A percentile compares a stretch with the other conserved stretches of the same genome.
These are phyloP conservation scores for Dicyrtoma fusca DNA, from an alignment of 2,888 invertebrate genomes.

Conservation along the genomic window DNA sequence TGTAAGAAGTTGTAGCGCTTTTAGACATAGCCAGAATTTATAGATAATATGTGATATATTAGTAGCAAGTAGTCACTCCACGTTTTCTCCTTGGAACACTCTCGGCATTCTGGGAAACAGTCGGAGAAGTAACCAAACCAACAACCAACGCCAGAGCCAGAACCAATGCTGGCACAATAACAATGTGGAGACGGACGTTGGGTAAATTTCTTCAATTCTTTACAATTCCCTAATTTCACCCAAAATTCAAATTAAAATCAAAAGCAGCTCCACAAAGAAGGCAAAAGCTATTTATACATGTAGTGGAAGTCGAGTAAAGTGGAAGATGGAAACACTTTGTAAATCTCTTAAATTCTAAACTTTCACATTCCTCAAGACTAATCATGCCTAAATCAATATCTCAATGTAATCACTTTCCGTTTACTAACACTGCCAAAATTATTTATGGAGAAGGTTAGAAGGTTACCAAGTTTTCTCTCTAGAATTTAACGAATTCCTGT, in stretches of 20 bases:
- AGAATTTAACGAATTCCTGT: not conserved
- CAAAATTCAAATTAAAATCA: not conserved
- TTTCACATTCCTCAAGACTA: slow-evolving; percentile 38
- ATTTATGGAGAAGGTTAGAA: slow-evolving; percentile 2
- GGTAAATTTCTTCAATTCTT: not conserved
- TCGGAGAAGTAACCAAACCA: no score
- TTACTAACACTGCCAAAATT: not conserved
- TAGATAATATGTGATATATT: no score
- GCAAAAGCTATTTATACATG: slow-evolving; percentile 13
- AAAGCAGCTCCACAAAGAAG: not conserved
- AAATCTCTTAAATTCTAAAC: slow-evolving; percentile 2
- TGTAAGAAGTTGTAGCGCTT: not conserved
- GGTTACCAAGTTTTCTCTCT: not conserved
- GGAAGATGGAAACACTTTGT: slow-evolving; percentile 24
- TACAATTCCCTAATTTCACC: not conserved
- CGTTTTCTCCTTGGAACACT: not conserved
- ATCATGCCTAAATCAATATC: slow-evolving; percentile 39
- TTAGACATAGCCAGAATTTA: not conserved
- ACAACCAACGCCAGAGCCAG: not conserved
- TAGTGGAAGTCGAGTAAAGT: slow-evolving; percentile 1
- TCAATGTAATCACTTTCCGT: slow-evolving; percentile 21
- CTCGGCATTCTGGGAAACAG: not conserved
- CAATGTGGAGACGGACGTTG: not conserved
- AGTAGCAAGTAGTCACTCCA: not conserved
- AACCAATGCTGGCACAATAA: no score